Evolutionary conservation across 35 echinoderm and acorn worm species (phyloP), one percentile per base, ranked within the genome.

Genomic region (Eucidaris tribuloides): DNA sequence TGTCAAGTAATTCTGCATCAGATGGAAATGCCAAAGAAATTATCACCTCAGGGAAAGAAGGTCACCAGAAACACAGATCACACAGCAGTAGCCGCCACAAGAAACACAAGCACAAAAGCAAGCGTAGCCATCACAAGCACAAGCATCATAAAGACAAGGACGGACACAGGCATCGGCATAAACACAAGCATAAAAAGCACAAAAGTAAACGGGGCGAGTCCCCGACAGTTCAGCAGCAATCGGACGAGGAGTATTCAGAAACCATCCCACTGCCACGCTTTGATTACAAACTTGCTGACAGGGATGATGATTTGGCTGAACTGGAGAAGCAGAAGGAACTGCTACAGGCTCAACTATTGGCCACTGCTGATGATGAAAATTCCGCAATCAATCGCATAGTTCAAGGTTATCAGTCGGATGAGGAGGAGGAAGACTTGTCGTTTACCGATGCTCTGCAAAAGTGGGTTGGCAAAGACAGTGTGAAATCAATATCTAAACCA

Each of bases 321-420:
- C 83, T 99, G n/a, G 96, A 99, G 74, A 93, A 93, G 60, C 96
- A 99, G 68, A 99, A 99, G 56, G 79, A 82, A 2, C 79, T 89
- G 18, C 71, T 99, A 15, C 91, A 93, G 61, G 87, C 86, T 20
- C 86, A 99, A 49, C 71, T 99, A 31, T 65, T 88, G 60, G 48
- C 18, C 5, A 84, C 72, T 84, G 84, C 68, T 40, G 87, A 81
- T 20, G 81, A 82, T 44, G 64, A 68, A 64, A 27, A 65, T 42
- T 74, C 80, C 2, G 52, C 52, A 31, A 93, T 88, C 45, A 81
- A 50, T 37, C 40, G 78, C 17, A 72, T 65, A 29, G 60, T 59
- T 46, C 37, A 68, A 37, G 35, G 77, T 34, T 77, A 88, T 22
- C 19, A 78, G 32, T 52, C 56, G 7, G 77, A 83, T 62, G 71